Evolutionary conservation across 2,797 vertebrate genomes (phyloP), one percentile per base, ranked within the genome.

Genomic region (Serranus cabrilla): DNA sequence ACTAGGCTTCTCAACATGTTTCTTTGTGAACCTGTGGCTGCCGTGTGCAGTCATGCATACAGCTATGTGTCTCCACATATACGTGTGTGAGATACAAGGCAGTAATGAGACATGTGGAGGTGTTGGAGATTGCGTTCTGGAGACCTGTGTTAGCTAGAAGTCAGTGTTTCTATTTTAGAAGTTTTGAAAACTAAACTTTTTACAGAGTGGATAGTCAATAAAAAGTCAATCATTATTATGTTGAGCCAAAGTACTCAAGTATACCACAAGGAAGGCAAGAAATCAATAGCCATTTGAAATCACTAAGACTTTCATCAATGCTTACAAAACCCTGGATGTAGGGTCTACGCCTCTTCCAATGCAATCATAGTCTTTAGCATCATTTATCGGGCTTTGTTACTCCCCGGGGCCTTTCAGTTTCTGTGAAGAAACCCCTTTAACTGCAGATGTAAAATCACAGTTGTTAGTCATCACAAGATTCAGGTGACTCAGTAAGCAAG

Each of bases 231-330:
- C 4, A 11, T 47, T 69, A 39, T 16, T 56, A 11, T 23, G n/a
- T 42, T 34, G 13, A 49, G 34, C 3, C 40, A 27, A 25, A 21
- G 12, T 4, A 12, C 18, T 52, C 14, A 45, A 14, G 7, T 39
- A 5, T 45, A n/a, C 8, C 16, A 21, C 13, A n/a, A 12, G 20
- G 2, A 37, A 13, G 14, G 56, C 13, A 9, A 75, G 45, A 46
- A 54, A 65, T 31, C 47, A 59, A 58, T 59, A 18, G 37, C 16
- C 34, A 58, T 65, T 74, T 59, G 12, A 45, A 27, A 16, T 47
- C 18, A 20, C 4, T 18, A 9, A 21, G 17, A 54, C 20, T 4
- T 34, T 18, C 1, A 54, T 68, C 40, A 18, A 16, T 25, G 34
- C 21, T 49, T 56, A 21, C 25, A 45, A 17, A 27, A 13, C 4